Evolutionary conservation across 2,113 vertebrate genomes (phyloP), one percentile per base, ranked within the genome.

Genomic region (Lucifuga dentata): DNA sequence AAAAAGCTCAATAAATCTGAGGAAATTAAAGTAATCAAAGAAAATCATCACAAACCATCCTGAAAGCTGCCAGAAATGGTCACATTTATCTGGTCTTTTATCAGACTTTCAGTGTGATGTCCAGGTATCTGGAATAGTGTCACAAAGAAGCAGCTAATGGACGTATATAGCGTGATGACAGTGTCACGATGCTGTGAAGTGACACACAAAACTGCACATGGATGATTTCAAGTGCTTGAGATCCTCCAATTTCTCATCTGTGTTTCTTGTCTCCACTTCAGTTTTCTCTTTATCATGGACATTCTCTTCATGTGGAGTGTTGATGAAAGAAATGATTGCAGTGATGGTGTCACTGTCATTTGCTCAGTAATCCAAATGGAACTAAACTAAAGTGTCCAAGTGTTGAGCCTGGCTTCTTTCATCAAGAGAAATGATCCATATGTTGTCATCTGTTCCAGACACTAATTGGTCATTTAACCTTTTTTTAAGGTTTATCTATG

Each of bases 181-280:
- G 48, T 20, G 59, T 55, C 55, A 46, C 55, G 36, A 52, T 36
- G 51, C 36, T 16, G 26, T 51, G 5, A 17, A 11, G 17, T 39
- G 61, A 29, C 67, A 40, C 33, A 20, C 26, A 15, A 19, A 16
- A 11, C 57, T 65, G 35, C 16, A 8, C 12, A 29, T n/a, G 19
- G 8, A 16, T 16, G 21, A 8, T 63, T 49, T 69, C 39, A 16
- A 36, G 1, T 32, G n/a, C 5, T 36, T 29, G 15, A 1, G 23
- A 48, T 12, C n/a, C 36, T 11, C 17, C 16, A 15, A n/a, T 40
- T 20, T n/a, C 16, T 67, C 40, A 57, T 50, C 41, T 41, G 48
- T 6, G 26, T 36, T 45, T 64, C 48, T 16, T 29, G 29, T 1
- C 35, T 76, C 52, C 40, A 13, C 56, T 46, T 23, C 21, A 1